Evolutionary conservation across 1,140 invertebrate species (phyloP).

Genomic region (Drosophila pseudoobscura): DNA sequence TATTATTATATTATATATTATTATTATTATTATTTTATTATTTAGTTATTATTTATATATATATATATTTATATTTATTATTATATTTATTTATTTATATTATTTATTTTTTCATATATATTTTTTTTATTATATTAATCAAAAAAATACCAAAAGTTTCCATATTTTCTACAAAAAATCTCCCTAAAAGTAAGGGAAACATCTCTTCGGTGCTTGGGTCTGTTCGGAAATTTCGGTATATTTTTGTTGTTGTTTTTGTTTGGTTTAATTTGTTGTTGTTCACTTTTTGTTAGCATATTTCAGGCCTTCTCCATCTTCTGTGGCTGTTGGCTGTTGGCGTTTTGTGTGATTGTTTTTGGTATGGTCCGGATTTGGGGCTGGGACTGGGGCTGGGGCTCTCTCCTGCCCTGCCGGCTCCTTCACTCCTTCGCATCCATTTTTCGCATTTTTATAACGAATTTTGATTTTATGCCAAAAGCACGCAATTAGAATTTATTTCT

Average conservation of each 20-base stretch:
- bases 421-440: constrained; percentile 33
- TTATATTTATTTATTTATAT: too few species aligned
- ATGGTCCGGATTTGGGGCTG: background rate
- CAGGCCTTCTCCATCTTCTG: constrained; percentile 9
- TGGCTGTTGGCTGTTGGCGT: constrained; percentile 14
- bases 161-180: too few species aligned
- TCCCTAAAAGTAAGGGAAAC: too few species aligned
- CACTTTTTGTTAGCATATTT: constrained; percentile 55
- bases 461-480: constrained; percentile 80
- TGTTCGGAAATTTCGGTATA: background rate
- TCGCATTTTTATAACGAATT: constrained; percentile 66
- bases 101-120: too few species aligned
- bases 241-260: background rate
- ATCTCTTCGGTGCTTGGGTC: too few species aligned
- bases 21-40: too few species aligned
- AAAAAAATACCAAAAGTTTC: too few species aligned
- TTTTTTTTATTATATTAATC: too few species aligned
- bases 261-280: constrained; percentile 26
- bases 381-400: too few species aligned
- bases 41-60: too few species aligned
- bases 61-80: too few species aligned
- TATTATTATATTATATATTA: too few species aligned
- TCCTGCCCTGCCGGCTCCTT: constrained; percentile 26
- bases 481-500: constrained; percentile 76
- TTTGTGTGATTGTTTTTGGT: constrained; percentile 33